Conservation (phyloP, 92 coral and sea anemone species). For the Chrysogorgia sp. region DNA sequence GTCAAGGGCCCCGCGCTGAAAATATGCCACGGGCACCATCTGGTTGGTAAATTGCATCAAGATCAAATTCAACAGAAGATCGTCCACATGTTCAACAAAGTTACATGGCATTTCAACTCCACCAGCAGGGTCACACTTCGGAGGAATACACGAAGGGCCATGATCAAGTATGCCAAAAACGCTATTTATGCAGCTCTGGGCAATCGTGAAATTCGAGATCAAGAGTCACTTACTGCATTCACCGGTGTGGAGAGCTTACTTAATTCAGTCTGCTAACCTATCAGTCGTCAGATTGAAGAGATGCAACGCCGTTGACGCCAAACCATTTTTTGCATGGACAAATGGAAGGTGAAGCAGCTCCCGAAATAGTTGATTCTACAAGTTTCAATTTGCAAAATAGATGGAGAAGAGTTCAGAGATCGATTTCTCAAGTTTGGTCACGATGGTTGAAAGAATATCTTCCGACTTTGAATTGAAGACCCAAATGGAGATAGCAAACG, state of each 20-base stretch:
- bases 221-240: slow-evolving; percentile 32
- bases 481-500: slow-evolving; percentile 65
- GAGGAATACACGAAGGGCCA: slow-evolving; percentile 15
- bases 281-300: slow-evolving; percentile 8
- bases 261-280: slow-evolving; percentile 12
- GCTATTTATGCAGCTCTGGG: slow-evolving; percentile 4
- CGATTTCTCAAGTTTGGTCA: too few species aligned
- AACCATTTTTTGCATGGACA: slow-evolving; percentile 13
- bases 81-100: slow-evolving; percentile 14
- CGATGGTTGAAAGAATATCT: too few species aligned
- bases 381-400: too few species aligned
- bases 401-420: too few species aligned
- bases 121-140: slow-evolving; percentile 16
- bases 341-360: slow-evolving; percentile 13
- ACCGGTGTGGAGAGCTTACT: slow-evolving; percentile 3
- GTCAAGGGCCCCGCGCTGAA: too few species aligned
- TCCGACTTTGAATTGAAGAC: slow-evolving; percentile 50
- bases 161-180: slow-evolving; percentile 12
- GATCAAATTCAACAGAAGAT: slow-evolving; percentile 22
- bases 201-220: slow-evolving; percentile 32
- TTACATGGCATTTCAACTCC: slow-evolving; percentile 19
- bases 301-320: too few species aligned
- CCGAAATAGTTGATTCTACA: slow-evolving; percentile 25
- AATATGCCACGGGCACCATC: too few species aligned
- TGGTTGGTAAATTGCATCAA: slow-evolving; percentile 17